Percentiles rank a stretch among this genome's conserved stretches.
Evolutionary conservation across 2,113 vertebrate species (phyloP).

Genomic region (Macrotis lagotis): DNA sequence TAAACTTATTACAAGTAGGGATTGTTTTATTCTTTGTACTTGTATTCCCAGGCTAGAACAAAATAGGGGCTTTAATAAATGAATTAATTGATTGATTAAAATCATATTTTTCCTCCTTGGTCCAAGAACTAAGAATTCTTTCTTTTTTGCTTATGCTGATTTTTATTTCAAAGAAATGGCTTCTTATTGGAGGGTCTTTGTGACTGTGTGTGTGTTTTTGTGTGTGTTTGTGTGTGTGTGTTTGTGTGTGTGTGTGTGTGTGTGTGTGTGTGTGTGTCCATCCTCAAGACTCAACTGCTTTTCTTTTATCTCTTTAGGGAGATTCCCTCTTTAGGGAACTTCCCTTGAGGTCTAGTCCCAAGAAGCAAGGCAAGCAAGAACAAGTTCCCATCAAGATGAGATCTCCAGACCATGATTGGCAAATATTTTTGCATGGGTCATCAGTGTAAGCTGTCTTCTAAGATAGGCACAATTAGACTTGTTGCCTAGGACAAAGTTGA

Average conservation of each 20-base stretch:
- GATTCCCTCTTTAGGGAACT: not conserved
- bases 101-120: not conserved
- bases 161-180: constrained; percentile 16
- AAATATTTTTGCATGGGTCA: not conserved
- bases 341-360: not conserved
- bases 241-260: no score
- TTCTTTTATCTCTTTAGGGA: no score
- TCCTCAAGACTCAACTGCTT: not conserved
- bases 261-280: no score
- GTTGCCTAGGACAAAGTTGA: not conserved
- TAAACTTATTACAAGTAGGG: not conserved
- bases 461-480: not conserved
- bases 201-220: not conserved
- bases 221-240: not conserved
- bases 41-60: not conserved
- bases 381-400: not conserved
- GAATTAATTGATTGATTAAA: not conserved
- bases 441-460: not conserved
- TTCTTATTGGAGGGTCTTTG: not conserved
- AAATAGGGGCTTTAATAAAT: not conserved
- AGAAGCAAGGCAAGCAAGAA: not conserved
- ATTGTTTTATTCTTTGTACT: not conserved
- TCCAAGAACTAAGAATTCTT: not conserved
- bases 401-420: not conserved
- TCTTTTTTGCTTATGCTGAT: not conserved